Conservation (phyloP, 2,888 invertebrate genomes). For the Erpobdella octoculata region DNA sequence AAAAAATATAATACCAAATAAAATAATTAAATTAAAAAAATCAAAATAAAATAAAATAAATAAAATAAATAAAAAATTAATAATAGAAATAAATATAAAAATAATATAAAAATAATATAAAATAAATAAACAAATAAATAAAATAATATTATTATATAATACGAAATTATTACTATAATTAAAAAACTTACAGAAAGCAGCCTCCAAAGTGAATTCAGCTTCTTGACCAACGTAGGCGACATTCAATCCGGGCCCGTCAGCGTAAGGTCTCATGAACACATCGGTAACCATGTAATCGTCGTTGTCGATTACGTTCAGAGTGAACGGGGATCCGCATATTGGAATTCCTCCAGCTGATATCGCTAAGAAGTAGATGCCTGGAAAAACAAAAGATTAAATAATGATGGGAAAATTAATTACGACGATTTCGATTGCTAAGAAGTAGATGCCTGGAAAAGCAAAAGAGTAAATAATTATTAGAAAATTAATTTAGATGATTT, state of each 20-base stretch:
- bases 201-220: conserved; percentile 75
- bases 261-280: conserved; percentile 12
- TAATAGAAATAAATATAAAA: too few relatives aligned
- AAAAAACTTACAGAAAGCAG: not conserved
- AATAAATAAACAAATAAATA: too few relatives aligned
- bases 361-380: conserved; percentile 1
- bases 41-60: not conserved
- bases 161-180: not conserved
- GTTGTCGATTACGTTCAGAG: not conserved
- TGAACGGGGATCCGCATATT: conserved; percentile 14
- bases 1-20: not conserved
- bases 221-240: conserved; percentile 83
- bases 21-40: too few relatives aligned
- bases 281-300: too few relatives aligned
- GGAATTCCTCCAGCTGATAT: conserved; percentile 1
- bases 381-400: too few relatives aligned
- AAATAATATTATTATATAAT: too few relatives aligned
- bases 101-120: too few relatives aligned
- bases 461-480: not conserved
- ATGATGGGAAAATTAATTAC: not conserved
- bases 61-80: not conserved
- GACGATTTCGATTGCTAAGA: not conserved
- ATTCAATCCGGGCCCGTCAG: conserved; percentile 78
- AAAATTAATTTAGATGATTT: not conserved
- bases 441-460: conserved; percentile 10